phyloP scores from a whole-genome alignment of 2,888 invertebrate species.

The Ennomos erosarius region DNA sequence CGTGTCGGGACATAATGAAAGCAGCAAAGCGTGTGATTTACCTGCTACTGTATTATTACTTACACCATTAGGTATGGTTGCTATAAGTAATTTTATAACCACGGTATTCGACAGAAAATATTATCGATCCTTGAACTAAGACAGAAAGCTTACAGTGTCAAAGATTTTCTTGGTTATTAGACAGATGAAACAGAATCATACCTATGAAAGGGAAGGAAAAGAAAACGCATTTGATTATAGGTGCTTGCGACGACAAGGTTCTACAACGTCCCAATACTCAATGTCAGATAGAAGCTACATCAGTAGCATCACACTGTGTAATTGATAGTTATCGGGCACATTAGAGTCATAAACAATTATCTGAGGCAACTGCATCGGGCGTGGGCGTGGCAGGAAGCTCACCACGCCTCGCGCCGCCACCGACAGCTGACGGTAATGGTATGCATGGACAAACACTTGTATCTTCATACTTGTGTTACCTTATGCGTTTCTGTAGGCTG shows the following conservation, averaged over 20 bases:
- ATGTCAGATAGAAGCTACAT: slow-evolving; percentile 18
- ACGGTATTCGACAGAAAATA: too few species aligned
- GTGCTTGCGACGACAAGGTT: background rate
- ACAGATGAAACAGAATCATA: too few species aligned
- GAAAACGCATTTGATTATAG: background rate
- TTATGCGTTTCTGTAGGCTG: background rate
- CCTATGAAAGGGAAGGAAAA: too few species aligned
- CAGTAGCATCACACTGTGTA: slow-evolving; percentile 34
- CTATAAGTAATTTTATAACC: too few species aligned
- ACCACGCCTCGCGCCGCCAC: slow-evolving; percentile 31
- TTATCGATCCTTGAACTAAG: too few species aligned
- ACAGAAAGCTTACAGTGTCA: too few species aligned
- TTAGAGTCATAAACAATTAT: slow-evolving; percentile 44
- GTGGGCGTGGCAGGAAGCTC: slow-evolving; percentile 41
- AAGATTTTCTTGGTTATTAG: too few species aligned
- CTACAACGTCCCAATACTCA: slow-evolving; percentile 1
- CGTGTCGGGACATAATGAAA: too few species aligned
- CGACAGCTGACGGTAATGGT: slow-evolving; percentile 12
- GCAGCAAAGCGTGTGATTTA: too few species aligned
- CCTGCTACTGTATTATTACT: too few species aligned
- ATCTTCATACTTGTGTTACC: slow-evolving; percentile 2
- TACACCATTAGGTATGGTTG: too few species aligned
- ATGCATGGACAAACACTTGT: slow-evolving; percentile 26
- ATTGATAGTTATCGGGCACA: slow-evolving; percentile 42
- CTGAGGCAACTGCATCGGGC: slow-evolving; percentile 26